Evolutionary conservation across 2,888 invertebrate species (phyloP), one percentile per base, ranked within the genome.

Genomic region (Aromia moschata): DNA sequence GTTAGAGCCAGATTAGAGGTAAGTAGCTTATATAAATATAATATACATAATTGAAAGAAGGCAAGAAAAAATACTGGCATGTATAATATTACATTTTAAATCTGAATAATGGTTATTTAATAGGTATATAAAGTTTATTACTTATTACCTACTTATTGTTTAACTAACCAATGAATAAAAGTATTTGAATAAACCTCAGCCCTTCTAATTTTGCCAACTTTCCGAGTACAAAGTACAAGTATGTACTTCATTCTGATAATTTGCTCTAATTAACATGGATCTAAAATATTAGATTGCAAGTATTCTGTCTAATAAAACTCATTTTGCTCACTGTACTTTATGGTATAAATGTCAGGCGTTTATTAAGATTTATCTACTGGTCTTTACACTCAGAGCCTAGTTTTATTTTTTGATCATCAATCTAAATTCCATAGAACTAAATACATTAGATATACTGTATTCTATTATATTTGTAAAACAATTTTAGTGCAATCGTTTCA

Each of bases 1-100:
- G 65, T 62, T 15, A 67, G 56, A 52, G 72, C 67, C 11, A 61
- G 70, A 55, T 51, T 72, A 47, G 72, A 72, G 67, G 72, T 72
- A 68, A 53, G 56, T 64, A 49, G 10, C 7, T 10, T 54, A 44
- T 31, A 41, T 12, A 55, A n/a, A n/a, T n/a, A n/a, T n/a, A n/a
- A n/a, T n/a, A n/a, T n/a, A n/a, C n/a, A n/a, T n/a, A n/a, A n/a
- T n/a, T n/a, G n/a, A n/a, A n/a, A n/a, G n/a, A n/a, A n/a, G n/a
- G n/a, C n/a, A n/a, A n/a, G 25, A 16, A 20, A 2, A 16, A 18
- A 14, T 17, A 5, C 25, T 4, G 4, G 4, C 4, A 25, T 25
- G 9, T 5, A 25, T 5, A 25, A 25, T 4, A 17, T 5, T 31
- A 17, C 17, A 25, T 46, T 37, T 2, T 20, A 47, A 38, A 17